phyloP scores from a whole-genome alignment of 2,888 invertebrate genomes.

The Polymixis flavicincta region DNA sequence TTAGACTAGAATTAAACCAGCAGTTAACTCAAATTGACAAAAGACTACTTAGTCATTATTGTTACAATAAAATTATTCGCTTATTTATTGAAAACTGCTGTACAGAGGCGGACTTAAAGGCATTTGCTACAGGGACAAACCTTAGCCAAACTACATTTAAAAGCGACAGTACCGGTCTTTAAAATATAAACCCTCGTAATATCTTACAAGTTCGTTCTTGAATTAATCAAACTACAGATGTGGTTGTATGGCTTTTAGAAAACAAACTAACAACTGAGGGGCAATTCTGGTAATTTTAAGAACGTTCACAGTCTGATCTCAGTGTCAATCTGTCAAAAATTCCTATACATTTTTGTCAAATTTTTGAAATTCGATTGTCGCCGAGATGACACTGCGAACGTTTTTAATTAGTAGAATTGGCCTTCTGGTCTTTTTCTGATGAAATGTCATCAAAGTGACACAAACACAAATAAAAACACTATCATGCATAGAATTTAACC shows the following conservation, averaged over 20 bases:
- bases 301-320: no score
- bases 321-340: no score
- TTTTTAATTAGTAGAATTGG: no score
- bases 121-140: neutral
- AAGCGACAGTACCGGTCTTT: no score
- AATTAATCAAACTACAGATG: neutral
- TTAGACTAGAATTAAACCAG: neutral
- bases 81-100: neutral
- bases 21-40: neutral
- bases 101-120: neutral
- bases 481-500: conserved; percentile 10
- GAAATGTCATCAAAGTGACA: conserved; percentile 28
- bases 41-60: neutral
- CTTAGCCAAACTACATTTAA: no score
- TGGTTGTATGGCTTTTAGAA: neutral
- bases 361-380: no score
- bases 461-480: conserved; percentile 28
- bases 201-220: neutral
- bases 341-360: no score
- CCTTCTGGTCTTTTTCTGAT: neutral
- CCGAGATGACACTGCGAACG: no score
- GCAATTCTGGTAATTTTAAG: no score
- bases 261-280: neutral
- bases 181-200: no score
- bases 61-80: neutral